phyloP scores from a whole-genome alignment of 2,888 invertebrate genomes.

The Himalopsyche anomala region DNA sequence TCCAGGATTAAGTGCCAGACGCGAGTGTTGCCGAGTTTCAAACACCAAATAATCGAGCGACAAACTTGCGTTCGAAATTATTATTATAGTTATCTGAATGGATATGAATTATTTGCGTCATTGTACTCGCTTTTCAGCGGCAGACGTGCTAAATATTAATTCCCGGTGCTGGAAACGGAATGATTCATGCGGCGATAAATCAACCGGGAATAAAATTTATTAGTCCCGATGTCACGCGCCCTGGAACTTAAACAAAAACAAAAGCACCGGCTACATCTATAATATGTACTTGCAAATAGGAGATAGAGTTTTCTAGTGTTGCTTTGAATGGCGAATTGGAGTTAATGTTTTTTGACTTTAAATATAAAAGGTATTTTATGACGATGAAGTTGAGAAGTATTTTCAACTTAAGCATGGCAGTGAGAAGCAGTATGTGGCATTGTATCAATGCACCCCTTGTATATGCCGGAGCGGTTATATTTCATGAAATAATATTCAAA shows the following conservation, averaged over 20 bases:
- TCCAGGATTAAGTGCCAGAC: slow-evolving; percentile 38
- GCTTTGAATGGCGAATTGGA: too few species aligned
- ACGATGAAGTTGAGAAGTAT: too few species aligned
- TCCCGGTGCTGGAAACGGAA: slow-evolving; percentile 33
- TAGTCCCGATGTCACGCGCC: slow-evolving; percentile 52
- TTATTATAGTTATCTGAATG: slow-evolving; percentile 27
- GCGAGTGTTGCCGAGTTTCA: slow-evolving; percentile 19
- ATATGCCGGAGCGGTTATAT: too few species aligned
- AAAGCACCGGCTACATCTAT: slow-evolving; percentile 51
- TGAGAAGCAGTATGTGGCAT: too few species aligned
- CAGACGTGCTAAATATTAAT: slow-evolving; percentile 43
- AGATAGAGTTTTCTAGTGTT: neutral
- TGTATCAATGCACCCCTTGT: too few species aligned
- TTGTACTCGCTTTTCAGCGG: slow-evolving; percentile 1
- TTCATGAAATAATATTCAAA: too few species aligned
- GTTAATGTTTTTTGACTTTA: too few species aligned
- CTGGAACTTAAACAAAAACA: slow-evolving; percentile 62
- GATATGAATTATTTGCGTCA: slow-evolving; percentile 37
- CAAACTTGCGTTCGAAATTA: slow-evolving; percentile 28
- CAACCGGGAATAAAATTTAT: slow-evolving; percentile 61
- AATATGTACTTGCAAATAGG: neutral
- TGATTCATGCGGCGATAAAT: slow-evolving; percentile 62
- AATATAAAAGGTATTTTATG: too few species aligned
- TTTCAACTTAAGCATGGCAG: too few species aligned
- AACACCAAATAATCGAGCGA: slow-evolving; percentile 40